Evolutionary conservation across 2,113 vertebrate genomes (phyloP).

Genomic region (Excalfactoria chinensis): DNA sequence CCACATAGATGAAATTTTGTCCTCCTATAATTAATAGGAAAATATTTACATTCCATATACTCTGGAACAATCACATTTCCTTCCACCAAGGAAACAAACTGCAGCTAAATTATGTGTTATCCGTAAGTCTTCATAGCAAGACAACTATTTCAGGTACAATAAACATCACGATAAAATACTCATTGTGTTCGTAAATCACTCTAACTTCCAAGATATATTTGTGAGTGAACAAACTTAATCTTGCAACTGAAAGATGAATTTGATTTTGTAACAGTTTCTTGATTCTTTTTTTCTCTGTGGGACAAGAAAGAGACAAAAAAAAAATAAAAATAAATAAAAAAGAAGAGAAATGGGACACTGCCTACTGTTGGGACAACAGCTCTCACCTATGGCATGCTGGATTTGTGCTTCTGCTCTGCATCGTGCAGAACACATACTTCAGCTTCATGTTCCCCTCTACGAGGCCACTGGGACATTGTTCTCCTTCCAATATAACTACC

Average conservation of each 20-base stretch:
- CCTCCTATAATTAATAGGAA: background rate
- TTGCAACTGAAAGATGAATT: background rate
- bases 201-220: background rate
- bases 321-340: background rate
- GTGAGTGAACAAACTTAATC: no score
- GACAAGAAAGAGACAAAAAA: background rate
- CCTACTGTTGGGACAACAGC: background rate
- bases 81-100: background rate
- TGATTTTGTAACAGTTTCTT: background rate
- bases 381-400: fast-evolving
- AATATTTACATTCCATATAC: background rate
- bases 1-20: background rate
- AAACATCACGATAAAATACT: background rate
- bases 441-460: fast-evolving
- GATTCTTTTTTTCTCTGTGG: fast-evolving
- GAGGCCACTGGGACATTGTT: background rate
- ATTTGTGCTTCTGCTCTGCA: background rate
- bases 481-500: background rate
- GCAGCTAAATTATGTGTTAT: background rate
- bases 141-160: background rate
- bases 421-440: background rate
- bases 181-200: background rate
- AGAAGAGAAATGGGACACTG: background rate
- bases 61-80: background rate
- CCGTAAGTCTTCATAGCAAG: background rate